Conservation (phyloP, 2,888 invertebrate species). For the Aelia acuminata region DNA sequence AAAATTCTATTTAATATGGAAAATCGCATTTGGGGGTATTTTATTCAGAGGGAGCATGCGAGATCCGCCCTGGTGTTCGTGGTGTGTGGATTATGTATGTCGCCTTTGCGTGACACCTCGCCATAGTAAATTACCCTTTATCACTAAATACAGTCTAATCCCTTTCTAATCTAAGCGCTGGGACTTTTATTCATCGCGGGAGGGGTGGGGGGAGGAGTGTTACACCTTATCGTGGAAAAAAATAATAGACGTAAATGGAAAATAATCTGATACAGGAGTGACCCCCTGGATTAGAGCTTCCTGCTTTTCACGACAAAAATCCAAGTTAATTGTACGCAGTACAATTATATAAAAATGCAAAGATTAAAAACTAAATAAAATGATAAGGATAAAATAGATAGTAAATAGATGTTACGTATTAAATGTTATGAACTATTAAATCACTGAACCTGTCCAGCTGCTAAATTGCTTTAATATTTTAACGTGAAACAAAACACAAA, state of each 20-base stretch:
- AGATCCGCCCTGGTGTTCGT: not conserved
- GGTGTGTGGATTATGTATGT: constrained; percentile 34
- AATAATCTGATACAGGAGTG: not conserved
- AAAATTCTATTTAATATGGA: constrained; percentile 32
- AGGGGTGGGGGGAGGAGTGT: too few relatives aligned
- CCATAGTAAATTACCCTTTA: constrained; percentile 10
- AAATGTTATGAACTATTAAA: too few relatives aligned
- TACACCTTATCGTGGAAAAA: constrained; percentile 13
- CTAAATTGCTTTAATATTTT: too few relatives aligned
- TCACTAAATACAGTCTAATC: constrained; percentile 38
- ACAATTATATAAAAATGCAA: not conserved
- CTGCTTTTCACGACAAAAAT: not conserved
- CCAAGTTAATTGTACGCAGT: not conserved
- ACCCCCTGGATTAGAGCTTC: not conserved
- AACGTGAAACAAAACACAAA: too few relatives aligned
- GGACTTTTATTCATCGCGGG: not conserved
- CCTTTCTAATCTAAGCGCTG: constrained; percentile 2
- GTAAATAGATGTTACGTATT: too few relatives aligned
- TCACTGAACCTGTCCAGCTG: too few relatives aligned
- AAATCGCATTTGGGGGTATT: not conserved
- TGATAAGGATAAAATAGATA: not conserved
- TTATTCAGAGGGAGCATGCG: constrained; percentile 10
- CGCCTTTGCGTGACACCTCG: not conserved
- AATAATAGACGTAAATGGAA: constrained; percentile 2
- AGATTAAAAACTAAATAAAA: not conserved